Evolutionary conservation across 2,888 invertebrate species (phyloP).

Genomic region (Bembecia ichneumoniformis): DNA sequence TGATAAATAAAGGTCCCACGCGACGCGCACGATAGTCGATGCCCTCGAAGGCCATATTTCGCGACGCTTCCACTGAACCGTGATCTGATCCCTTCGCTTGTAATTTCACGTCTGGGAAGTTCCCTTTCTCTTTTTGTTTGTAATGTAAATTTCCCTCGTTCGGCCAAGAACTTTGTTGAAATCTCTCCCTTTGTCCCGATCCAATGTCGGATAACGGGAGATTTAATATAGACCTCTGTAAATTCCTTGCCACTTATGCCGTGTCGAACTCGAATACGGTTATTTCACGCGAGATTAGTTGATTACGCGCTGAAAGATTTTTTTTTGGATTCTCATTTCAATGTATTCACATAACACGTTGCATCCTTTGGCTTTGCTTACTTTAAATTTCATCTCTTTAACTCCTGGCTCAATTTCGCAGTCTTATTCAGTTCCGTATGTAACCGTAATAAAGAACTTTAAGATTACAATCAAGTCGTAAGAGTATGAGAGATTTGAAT

Average conservation of each 20-base stretch:
- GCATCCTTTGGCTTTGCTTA: too few species aligned
- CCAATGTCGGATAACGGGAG: conserved; percentile 41
- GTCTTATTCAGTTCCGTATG: too few species aligned
- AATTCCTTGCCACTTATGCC: conserved; percentile 30
- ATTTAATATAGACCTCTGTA: conserved; percentile 41
- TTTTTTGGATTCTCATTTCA: conserved; percentile 4
- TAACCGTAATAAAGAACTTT: too few species aligned
- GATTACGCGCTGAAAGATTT: conserved; percentile 24
- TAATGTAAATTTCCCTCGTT: conserved; percentile 51
- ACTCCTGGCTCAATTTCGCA: too few species aligned
- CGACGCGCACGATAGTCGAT: conserved; percentile 17
- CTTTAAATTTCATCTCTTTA: too few species aligned
- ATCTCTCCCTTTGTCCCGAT: conserved; percentile 44
- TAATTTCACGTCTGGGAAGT: conserved; percentile 44
- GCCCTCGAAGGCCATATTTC: conserved; percentile 24
- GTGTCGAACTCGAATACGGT: conserved; percentile 27
- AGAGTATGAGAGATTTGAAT: too few species aligned
- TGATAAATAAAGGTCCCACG: conserved; percentile 33
- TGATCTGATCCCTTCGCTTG: conserved; percentile 31
- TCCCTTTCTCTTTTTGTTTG: conserved; percentile 44
- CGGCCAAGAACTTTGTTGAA: conserved; percentile 33
- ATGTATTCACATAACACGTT: background rate
- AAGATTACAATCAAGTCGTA: too few species aligned
- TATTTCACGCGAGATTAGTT: conserved; percentile 36
- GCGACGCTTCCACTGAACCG: conserved; percentile 23